Percentiles rank a stretch among this genome's conserved stretches.
Conservation (phyloP, 2,797 vertebrate species). For the Cirrhinus molitorella region DNA sequence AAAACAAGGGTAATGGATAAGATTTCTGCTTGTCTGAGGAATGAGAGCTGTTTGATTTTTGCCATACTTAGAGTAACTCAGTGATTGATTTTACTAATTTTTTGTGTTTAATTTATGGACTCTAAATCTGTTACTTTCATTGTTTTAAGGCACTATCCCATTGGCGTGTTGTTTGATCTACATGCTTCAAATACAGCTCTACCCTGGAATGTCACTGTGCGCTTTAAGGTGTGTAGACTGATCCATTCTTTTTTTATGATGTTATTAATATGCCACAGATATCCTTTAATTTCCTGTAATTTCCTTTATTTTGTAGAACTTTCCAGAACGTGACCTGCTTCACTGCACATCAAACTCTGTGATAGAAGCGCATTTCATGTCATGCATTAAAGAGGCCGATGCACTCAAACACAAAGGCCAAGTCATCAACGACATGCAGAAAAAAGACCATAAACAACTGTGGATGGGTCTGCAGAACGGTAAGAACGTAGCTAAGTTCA, state of each 20-base stretch:
- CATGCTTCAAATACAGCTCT: conserved; percentile 93
- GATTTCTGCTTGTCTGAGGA: neutral
- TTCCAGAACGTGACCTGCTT: conserved; percentile 94
- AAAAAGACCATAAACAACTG: conserved; percentile 98
- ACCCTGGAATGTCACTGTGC: conserved; percentile 97
- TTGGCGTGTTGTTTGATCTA: conserved; percentile 96
- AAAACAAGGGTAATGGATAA: neutral
- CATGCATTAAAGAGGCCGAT: conserved; percentile 98
- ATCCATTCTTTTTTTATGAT: neutral
- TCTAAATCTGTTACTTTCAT: conserved; percentile 24
- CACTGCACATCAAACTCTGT: conserved; percentile 92
- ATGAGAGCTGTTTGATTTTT: neutral
- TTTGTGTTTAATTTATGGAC: neutral
- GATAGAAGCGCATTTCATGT: conserved; percentile 99
- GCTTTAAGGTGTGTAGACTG: conserved; percentile 89
- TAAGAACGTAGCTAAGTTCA: conserved; percentile 66
- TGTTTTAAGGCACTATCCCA: conserved; percentile 93
- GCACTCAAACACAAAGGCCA: conserved; percentile 98
- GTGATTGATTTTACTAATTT: neutral
- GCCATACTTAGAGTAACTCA: neutral
- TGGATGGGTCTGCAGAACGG: conserved; percentile 99
- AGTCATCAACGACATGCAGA: conserved; percentile 99
- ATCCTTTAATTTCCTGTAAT: too few relatives aligned
- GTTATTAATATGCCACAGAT: neutral
- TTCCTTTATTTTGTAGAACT: conserved; percentile 81